A percentile compares a stretch with the other conserved stretches of the same genome.
phyloP scores from a whole-genome alignment of 2,797 vertebrate species.

The Sebastiscus albofasciatus region DNA sequence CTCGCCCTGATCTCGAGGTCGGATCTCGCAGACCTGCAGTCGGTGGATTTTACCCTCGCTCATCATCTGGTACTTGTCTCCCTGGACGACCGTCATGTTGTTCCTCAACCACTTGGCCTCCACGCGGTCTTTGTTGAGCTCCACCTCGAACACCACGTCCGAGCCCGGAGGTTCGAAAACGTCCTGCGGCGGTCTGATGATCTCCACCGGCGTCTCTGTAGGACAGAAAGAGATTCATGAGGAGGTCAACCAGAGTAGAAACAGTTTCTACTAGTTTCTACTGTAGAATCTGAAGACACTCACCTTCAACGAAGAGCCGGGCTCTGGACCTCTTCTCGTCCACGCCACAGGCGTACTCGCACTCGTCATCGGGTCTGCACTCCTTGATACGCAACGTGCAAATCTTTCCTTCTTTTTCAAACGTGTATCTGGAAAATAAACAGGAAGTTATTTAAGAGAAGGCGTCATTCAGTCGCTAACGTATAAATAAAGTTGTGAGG shows the following conservation, averaged over 20 bases:
- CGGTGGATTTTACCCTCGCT: conserved; percentile 96
- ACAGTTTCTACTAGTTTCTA: background rate
- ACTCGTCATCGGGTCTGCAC: conserved; percentile 95
- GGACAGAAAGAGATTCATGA: conserved; percentile 26
- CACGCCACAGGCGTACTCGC: conserved; percentile 97
- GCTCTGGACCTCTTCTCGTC: conserved; percentile 94
- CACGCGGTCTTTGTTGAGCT: conserved; percentile 96
- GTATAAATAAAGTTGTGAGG: background rate
- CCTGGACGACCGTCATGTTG: conserved; percentile 96
- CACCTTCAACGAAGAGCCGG: conserved; percentile 97
- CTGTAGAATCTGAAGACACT: background rate
- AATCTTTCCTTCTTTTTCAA: conserved; percentile 92
- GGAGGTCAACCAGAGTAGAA: background rate
- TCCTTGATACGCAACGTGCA: conserved; percentile 93
- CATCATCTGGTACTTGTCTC: conserved; percentile 99
- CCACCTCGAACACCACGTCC: conserved; percentile 92
- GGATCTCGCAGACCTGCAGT: conserved; percentile 95
- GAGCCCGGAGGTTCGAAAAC: conserved; percentile 90
- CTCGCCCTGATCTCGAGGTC: conserved; percentile 95
- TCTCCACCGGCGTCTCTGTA: conserved; percentile 95
- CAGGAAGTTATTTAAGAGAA: background rate
- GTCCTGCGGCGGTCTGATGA: conserved; percentile 93
- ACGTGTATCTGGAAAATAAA: conserved; percentile 83
- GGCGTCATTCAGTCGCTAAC: background rate
- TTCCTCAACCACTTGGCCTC: conserved; percentile 98